Evolutionary conservation across 1,140 invertebrate species (phyloP), one percentile per base, ranked within the genome.

Genomic region (Triops cancriformis): DNA sequence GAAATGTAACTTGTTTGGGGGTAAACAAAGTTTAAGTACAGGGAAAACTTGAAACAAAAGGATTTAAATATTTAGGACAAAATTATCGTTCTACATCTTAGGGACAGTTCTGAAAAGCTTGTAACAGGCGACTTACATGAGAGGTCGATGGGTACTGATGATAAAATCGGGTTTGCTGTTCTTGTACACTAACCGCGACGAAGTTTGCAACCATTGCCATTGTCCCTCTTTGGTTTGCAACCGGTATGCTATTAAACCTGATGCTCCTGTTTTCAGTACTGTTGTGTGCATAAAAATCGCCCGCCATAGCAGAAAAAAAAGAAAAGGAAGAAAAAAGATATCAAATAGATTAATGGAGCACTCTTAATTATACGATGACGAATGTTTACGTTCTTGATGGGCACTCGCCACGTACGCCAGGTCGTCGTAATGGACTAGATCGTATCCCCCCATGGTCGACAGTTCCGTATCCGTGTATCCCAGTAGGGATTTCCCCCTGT

Each of bases 131-230:
- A 88, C 92, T 91, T 87, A 97, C 97, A 98, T 98, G 6, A 99
- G 89, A 74, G 97, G 96, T 80, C 96, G 89, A 87, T 99, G 98
- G 42, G 96, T 99, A 84, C 94, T 97, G 79, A 98, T 97, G 78
- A 99, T 96, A 85, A 98, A 98, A 84, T 99, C 97, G 1, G 97
- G 96, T 86, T 99, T 99, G 79, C 96, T 98, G 86, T 98, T 99
- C 86, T 99, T 99, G 86, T 98, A 98, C 42, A 98, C 95, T 73
- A 99, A 89, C 82, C 96, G 88, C 6, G 97, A 98, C 81, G 95
- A 97, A 0, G 96, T 98, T 87, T 99, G 98, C 28, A 99, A 86
- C 97, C 97, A 99, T 85, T 99, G 93, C 96, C 96, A 98, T 80
- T 93, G 91, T 3, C 92, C 91, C 72, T 97, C 93, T 85, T 98